These are phyloP conservation scores for Mesorhabditis sp. DNA, from an alignment of 2,888 invertebrate genomes.

Conservation along the genomic window DNA sequence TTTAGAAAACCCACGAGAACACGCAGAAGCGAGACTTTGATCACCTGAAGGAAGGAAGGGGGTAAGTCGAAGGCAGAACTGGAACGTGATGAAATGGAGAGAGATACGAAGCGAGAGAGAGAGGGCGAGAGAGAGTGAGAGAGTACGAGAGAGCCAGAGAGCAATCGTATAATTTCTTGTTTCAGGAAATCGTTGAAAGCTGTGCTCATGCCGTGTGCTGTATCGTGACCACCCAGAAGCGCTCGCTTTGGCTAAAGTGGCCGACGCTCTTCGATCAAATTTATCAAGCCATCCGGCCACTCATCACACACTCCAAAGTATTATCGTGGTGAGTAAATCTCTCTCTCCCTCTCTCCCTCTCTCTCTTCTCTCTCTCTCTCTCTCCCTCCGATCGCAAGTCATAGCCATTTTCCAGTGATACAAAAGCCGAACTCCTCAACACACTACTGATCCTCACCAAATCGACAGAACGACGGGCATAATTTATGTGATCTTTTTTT, in stretches of 20 bases:
- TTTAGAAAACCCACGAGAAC: background rate
- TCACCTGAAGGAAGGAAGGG: conserved; percentile 10
- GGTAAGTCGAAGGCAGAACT: background rate
- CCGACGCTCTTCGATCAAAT: conserved; percentile 39
- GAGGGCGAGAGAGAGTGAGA: too few species aligned
- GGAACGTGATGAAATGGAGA: too few species aligned
- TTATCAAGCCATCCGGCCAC: conserved; percentile 30
- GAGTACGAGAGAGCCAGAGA: too few species aligned
- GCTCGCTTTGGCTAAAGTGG: conserved; percentile 38
- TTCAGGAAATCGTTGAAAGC: conserved; percentile 10
- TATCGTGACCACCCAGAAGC: conserved; percentile 27
- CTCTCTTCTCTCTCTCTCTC: background rate
- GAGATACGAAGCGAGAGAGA: too few species aligned
- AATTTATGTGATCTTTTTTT: too few species aligned
- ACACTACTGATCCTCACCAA: background rate
- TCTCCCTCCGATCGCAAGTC: background rate
- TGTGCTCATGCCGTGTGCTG: conserved; percentile 26
- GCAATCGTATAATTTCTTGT: too few species aligned
- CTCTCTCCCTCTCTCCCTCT: background rate
- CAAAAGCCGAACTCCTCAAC: background rate
- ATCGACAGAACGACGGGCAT: background rate
- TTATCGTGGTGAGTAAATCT: background rate
- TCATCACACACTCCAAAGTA: conserved; percentile 27
- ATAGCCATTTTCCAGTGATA: background rate
- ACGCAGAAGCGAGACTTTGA: background rate